Conservation (phyloP, 2,113 vertebrate species). For the Elachura formosa region DNA sequence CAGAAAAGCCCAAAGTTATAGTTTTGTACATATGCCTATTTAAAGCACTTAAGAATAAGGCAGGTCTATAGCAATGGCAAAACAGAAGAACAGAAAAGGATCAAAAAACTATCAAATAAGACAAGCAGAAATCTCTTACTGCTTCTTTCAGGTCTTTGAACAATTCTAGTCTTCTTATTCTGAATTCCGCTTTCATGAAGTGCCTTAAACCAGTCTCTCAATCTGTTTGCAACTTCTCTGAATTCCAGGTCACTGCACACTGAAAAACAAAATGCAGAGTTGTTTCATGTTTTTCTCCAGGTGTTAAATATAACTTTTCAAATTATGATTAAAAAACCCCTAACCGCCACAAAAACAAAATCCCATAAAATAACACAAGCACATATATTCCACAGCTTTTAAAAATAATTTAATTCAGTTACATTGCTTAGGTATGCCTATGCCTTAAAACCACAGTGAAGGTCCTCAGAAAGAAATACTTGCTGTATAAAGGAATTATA, state of each 20-base stretch:
- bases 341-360: background rate
- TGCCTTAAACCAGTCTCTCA: constrained; percentile 94
- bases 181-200: constrained; percentile 87
- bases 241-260: constrained; percentile 88
- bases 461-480: background rate
- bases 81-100: background rate
- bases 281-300: background rate
- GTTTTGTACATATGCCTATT: background rate
- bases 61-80: background rate
- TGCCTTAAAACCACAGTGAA: background rate
- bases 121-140: constrained; percentile 75
- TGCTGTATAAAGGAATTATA: background rate
- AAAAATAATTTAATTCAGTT: background rate
- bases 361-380: background rate
- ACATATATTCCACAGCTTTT: background rate
- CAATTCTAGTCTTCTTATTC: constrained; percentile 80
- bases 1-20: background rate
- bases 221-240: constrained; percentile 85
- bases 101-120: background rate
- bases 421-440: background rate
- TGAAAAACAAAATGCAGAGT: constrained; percentile 61
- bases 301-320: background rate
- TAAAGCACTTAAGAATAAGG: background rate
- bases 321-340: background rate
- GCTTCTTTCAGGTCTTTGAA: constrained; percentile 85